phyloP scores from a whole-genome alignment of 2,113 vertebrate species.

The Bujurquina vittata region DNA sequence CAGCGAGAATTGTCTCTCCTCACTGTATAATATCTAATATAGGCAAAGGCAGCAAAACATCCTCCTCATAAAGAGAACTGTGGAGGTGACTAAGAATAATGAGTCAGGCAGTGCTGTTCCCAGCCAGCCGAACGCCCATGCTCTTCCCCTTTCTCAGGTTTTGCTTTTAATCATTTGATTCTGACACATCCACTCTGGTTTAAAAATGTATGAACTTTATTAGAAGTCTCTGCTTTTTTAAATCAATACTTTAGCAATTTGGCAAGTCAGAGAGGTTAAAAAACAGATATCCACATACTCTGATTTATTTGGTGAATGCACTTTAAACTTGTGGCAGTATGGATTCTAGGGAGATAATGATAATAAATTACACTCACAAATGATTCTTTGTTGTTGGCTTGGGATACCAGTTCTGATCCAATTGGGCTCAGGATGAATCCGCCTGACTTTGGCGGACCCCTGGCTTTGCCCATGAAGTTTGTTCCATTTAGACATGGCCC shows the following conservation, averaged over 20 bases:
- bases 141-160: neutral
- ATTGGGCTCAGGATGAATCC: neutral
- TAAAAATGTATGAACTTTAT: neutral
- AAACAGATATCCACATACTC: neutral
- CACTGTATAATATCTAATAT: neutral
- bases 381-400: neutral
- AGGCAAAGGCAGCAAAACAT: neutral
- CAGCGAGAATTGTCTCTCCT: neutral
- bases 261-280: neutral
- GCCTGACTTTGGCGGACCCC: neutral
- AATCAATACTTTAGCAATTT: constrained; percentile 2
- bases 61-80: neutral
- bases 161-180: neutral
- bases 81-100: neutral
- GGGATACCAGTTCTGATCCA: neutral
- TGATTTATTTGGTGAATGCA: neutral
- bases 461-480: neutral
- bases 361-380: neutral
- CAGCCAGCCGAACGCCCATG: neutral
- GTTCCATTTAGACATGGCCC: neutral
- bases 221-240: neutral
- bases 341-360: neutral
- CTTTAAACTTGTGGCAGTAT: neutral
- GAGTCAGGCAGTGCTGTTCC: neutral
- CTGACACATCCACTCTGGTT: constrained; percentile 8